Conservation (phyloP, 2,888 invertebrate genomes). For the Phyllotreta cruciferae region DNA sequence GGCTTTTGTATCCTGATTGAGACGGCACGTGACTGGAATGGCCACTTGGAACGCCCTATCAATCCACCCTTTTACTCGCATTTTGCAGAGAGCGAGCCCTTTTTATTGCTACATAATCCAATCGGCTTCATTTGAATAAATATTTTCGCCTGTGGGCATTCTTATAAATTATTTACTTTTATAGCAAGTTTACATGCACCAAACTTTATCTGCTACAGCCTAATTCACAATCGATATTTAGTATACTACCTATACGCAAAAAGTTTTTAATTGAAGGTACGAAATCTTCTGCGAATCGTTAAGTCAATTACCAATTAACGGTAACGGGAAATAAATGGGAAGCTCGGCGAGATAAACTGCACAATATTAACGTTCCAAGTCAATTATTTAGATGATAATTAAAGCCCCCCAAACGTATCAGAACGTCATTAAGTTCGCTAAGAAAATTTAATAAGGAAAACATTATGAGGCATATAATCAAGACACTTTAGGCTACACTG, state of each 20-base stretch:
- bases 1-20: slow-evolving; percentile 59
- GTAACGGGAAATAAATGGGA: slow-evolving; percentile 47
- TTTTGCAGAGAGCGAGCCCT: slow-evolving; percentile 33
- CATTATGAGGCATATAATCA: slow-evolving; percentile 51
- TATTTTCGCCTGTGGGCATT: slow-evolving; percentile 6
- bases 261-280: slow-evolving; percentile 11
- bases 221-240: no score
- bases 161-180: no score
- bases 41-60: slow-evolving; percentile 48
- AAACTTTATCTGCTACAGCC: no score
- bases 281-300: slow-evolving; percentile 27
- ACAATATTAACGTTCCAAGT: slow-evolving; percentile 53
- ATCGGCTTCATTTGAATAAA: slow-evolving; percentile 37
- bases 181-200: no score
- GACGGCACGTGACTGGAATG: slow-evolving; percentile 54
- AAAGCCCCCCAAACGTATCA: slow-evolving; percentile 52
- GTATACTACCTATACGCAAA: slow-evolving; percentile 5
- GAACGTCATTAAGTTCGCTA: slow-evolving; percentile 52
- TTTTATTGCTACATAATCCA: slow-evolving; percentile 33
- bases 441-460: slow-evolving; percentile 55
- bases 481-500: slow-evolving; percentile 42
- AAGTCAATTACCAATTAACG: slow-evolving; percentile 44
- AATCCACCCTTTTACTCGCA: slow-evolving; percentile 49
- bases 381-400: slow-evolving; percentile 55
- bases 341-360: slow-evolving; percentile 48